Base-by-base conservation (phyloP, 2,797 vertebrate genomes). In the Chelon labrosus region DNA sequence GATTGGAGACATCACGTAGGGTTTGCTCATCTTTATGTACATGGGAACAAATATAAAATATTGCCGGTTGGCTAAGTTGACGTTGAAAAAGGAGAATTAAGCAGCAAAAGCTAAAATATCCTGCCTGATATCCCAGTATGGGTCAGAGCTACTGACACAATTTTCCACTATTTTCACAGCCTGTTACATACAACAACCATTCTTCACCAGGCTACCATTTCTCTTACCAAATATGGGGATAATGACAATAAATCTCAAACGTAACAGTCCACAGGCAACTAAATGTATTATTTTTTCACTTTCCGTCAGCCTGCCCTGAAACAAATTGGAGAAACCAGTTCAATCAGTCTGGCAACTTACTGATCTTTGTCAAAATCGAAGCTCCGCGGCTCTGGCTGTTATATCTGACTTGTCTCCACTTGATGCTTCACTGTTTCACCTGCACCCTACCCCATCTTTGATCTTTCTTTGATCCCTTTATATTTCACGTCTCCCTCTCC, bases 381-480 rank as follows among this genome's bases (percentile, higher is more conserved):
- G 41, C 62, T 27, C 4, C 13, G 4, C 17, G 47, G 38, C 22
- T 55, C 63, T 35, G 31, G 16, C 50, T 65, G 54, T 70, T 69
- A 25, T 10, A 37, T 79, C 54, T 60, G 27, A 19, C 42, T 64
- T 1, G 39, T 50, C 52, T 10, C 41, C 7, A 42, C 63, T 66
- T 20, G 10, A 72, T 66, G 56, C 51, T 52, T 59, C 56, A 9
- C 46, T 8, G 50, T 70, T 75, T 68, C 70, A 72, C 64, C 69
- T 77, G 68, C 57, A 42, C 31, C 39, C 22, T 9, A 11, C 22
- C 8, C 66, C 42, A 73, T 73, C 80, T 83, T 77, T 83, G 73
- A 79, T 83, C 75, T 82, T 22, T 10, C 69, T 86, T 82, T 84
- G 71, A 87, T 84, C 73, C 65, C 50, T 84, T 80, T 73, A 72